These are phyloP conservation scores for Gila robusta DNA, from an alignment of 2,797 vertebrate species.

Conservation along the genomic window DNA sequence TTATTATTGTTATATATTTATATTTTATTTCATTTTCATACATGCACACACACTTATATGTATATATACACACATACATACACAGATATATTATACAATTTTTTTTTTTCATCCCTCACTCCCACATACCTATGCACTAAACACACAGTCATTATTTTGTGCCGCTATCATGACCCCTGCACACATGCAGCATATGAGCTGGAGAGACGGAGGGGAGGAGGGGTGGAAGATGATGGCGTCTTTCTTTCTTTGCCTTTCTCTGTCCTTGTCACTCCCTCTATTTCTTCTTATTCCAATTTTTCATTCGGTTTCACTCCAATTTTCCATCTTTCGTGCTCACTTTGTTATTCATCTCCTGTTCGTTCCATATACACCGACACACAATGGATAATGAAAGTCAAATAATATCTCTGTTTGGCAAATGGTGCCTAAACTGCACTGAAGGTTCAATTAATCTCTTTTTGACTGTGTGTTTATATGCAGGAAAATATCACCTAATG, in stretches of 20 bases:
- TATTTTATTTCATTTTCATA: background rate
- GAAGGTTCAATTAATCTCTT: constrained; percentile 78
- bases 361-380: background rate
- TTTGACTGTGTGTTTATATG: constrained; percentile 64
- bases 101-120: constrained; percentile 41
- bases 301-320: constrained; percentile 64
- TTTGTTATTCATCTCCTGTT: constrained; percentile 31
- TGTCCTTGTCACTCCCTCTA: constrained; percentile 60
- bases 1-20: background rate
- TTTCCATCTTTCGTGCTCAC: constrained; percentile 22
- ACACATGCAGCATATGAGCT: constrained; percentile 49
- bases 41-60: background rate
- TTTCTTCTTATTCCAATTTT: constrained; percentile 77
- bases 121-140: constrained; percentile 29
- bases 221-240: constrained; percentile 70
- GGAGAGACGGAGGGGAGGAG: constrained; percentile 39
- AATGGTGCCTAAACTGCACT: constrained; percentile 72
- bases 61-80: background rate
- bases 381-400: constrained; percentile 77
- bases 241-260: constrained; percentile 70
- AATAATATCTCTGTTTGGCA: constrained; percentile 65
- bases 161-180: constrained; percentile 58
- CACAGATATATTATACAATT: background rate
- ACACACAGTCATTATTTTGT: constrained; percentile 50
- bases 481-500: constrained; percentile 48